Evolutionary conservation across 2,113 vertebrate species (phyloP), one percentile per base, ranked within the genome.

Genomic region (Plestiodon gilberti): DNA sequence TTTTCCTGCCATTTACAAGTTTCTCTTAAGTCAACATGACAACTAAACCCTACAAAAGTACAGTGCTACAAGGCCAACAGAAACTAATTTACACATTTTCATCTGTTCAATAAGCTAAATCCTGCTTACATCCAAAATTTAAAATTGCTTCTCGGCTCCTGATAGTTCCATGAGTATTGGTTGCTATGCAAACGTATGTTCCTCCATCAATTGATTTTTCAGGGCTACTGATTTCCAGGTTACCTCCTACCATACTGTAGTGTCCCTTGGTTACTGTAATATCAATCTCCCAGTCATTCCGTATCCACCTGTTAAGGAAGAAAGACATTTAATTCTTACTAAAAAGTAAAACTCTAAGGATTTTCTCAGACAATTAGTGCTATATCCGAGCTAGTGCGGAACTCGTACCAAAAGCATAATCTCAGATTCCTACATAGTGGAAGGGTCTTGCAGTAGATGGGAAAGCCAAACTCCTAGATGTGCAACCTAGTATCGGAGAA

Each of bases 71-170:
- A 10, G 65, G 0, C 62, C 2, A 55, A 67, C 52, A 62, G 35
- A 83, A 87, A 9, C 43, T 71, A 79, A 70, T 5, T 0, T 0
- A 2, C 83, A 59, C 0, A 17, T 57, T 81, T 69, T 43, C 75
- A 69, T 0, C 0, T 69, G 84, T 80, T 86, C 13, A 88, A 59
- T 14, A 59, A 40, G 0, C 17, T 78, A 93, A 90, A 9, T n/a
- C 25, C 0, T 13, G 95, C 99, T 98, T 97, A 99, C 99, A 98
- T 95, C 98, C 99, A 89, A 99, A 99, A 89, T 96, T 97, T 88
- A 99, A 95, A 9, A 95, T 97, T 23, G 98, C 99, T 91, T 97
- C 97, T 13, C 82, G 96, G 95, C 99, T 99, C 95, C 98, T 92
- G 84, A 99, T 86, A n/a, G 96, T 97, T 89, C 99, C 99, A 15